These are phyloP conservation scores for Cactoblastis cactorum DNA, from an alignment of 2,888 invertebrate species.

Conservation along the genomic window DNA sequence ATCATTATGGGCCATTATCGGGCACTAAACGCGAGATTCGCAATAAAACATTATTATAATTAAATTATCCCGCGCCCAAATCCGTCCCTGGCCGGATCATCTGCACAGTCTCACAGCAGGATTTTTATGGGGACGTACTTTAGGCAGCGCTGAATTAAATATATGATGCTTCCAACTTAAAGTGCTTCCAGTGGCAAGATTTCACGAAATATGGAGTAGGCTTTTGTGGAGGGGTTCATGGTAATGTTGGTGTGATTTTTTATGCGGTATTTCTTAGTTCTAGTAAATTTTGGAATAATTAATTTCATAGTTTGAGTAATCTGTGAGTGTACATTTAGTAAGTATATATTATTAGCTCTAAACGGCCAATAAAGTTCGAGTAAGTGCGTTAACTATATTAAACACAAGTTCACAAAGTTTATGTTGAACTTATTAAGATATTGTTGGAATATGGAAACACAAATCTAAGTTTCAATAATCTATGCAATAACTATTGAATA, in stretches of 20 bases:
- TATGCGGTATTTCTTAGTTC: not conserved
- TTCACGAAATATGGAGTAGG: constrained; percentile 64
- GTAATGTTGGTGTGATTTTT: constrained; percentile 15
- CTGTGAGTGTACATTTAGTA: no score
- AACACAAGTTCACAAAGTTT: no score
- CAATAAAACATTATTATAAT: constrained; percentile 75
- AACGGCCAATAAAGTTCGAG: no score
- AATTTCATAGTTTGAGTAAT: no score
- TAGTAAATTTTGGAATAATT: no score
- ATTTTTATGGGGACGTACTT: constrained; percentile 77
- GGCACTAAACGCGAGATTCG: constrained; percentile 69
- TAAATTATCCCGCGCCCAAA: constrained; percentile 55
- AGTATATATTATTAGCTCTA: no score
- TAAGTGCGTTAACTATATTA: no score
- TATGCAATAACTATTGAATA: no score
- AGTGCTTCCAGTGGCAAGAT: constrained; percentile 72
- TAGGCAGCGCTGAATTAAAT: constrained; percentile 73
- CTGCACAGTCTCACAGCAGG: constrained; percentile 75
- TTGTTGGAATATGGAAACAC: no score
- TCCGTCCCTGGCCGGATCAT: constrained; percentile 70
- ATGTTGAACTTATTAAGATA: no score
- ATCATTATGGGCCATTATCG: constrained; percentile 72
- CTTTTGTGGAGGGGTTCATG: constrained; percentile 16
- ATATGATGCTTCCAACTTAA: constrained; percentile 69
- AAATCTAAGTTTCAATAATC: no score